phyloP scores from a whole-genome alignment of 2,797 vertebrate genomes.

The Halcyon leucocephala region DNA sequence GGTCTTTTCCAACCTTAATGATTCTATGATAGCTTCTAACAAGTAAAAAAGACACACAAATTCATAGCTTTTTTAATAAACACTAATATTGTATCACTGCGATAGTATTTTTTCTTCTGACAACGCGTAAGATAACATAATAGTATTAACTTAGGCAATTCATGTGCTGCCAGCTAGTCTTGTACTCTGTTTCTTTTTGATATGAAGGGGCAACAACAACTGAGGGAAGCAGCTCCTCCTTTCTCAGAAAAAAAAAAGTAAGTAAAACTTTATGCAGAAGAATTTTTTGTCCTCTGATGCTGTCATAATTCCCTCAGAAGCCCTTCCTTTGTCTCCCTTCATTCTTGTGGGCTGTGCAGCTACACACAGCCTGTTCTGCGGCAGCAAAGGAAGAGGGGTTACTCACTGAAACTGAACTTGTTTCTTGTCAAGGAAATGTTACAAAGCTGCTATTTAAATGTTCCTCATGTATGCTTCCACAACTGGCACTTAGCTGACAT shows the following conservation, averaged over 20 bases:
- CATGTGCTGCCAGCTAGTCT: not conserved
- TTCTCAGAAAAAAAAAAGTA: not conserved
- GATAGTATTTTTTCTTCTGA: not conserved
- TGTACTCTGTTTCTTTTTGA: not conserved
- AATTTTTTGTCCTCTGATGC: not conserved
- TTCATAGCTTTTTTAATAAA: not conserved
- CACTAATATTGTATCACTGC: not conserved
- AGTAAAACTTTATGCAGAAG: not conserved
- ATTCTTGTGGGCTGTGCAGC: not conserved
- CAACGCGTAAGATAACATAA: not conserved
- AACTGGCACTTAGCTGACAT: not conserved
- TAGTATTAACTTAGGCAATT: not conserved
- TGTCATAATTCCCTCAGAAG: not conserved
- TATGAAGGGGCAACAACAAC: not conserved
- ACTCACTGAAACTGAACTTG: not conserved
- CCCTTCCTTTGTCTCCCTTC: not conserved
- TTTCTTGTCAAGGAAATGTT: not conserved
- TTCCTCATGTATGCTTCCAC: not conserved
- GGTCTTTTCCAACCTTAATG: too few species aligned
- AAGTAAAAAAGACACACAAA: not conserved
- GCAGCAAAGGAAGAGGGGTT: not conserved
- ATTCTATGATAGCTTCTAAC: not conserved
- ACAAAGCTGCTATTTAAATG: not conserved
- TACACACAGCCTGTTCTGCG: not conserved
- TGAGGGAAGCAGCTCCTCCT: not conserved